A percentile compares a stretch with the other conserved stretches of the same genome.
Conservation (phyloP, 2,888 invertebrate species). For the Gastrophysa polygoni region DNA sequence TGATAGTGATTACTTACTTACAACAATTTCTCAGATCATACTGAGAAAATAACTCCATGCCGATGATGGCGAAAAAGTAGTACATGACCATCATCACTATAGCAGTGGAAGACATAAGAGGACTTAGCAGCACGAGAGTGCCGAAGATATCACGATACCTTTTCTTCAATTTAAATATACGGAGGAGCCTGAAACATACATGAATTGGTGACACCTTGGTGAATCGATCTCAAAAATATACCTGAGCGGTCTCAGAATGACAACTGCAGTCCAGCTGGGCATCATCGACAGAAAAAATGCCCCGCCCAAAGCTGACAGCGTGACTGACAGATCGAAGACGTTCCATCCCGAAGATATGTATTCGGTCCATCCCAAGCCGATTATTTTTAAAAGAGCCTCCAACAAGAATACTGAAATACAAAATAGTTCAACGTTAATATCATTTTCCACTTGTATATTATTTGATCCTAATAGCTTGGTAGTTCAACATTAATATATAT, state of each 20-base stretch:
- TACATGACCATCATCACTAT: conserved; percentile 84
- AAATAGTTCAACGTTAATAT: no score
- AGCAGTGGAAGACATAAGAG: conserved; percentile 83
- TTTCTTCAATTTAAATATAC: conserved; percentile 79
- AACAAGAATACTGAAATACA: conserved; percentile 77
- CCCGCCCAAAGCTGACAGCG: conserved; percentile 70
- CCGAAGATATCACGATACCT: conserved; percentile 57
- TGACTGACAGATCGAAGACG: conserved; percentile 76
- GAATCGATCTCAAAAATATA: conserved; percentile 39
- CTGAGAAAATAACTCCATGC: conserved; percentile 84
- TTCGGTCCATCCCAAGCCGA: conserved; percentile 72
- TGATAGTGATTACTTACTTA: conserved; percentile 61
- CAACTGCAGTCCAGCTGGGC: conserved; percentile 73
- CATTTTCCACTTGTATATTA: no score
- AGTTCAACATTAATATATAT: no score
- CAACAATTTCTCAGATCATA: conserved; percentile 82
- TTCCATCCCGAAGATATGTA: conserved; percentile 88
- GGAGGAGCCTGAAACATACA: conserved; percentile 58
- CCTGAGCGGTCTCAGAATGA: conserved; percentile 74
- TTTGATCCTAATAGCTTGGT: no score
- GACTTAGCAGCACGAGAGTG: conserved; percentile 62
- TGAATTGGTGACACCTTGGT: no score
- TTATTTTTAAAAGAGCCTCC: conserved; percentile 75
- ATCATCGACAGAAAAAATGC: conserved; percentile 70
- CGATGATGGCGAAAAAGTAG: conserved; percentile 88